These are phyloP conservation scores for Cecropterus lyciades DNA, from an alignment of 1,140 invertebrate species.

Conservation along the genomic window DNA sequence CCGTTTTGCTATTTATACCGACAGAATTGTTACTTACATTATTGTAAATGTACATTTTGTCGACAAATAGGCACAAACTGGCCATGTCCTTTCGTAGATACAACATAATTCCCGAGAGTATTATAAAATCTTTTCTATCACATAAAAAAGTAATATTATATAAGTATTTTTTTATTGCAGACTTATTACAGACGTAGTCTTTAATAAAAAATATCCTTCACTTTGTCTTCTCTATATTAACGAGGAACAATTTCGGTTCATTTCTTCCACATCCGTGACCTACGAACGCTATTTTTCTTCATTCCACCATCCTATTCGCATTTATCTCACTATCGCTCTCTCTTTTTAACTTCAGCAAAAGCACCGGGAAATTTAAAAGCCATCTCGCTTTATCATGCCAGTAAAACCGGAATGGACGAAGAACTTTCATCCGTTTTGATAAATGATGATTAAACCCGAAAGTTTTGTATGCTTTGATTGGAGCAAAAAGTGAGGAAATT, in stretches of 20 bases:
- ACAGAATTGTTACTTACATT: too few species aligned
- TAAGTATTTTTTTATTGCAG: too few species aligned
- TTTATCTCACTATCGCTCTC: conserved; percentile 33
- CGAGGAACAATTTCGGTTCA: conserved; percentile 44
- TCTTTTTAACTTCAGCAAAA: conserved; percentile 26
- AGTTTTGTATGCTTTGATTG: background rate
- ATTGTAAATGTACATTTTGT: too few species aligned
- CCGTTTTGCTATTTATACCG: too few species aligned
- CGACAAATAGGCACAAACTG: too few species aligned
- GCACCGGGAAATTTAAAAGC: conserved; percentile 21
- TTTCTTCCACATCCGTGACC: conserved; percentile 46
- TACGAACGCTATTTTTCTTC: conserved; percentile 43
- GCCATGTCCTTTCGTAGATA: too few species aligned
- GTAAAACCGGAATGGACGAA: conserved; percentile 19
- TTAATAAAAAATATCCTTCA: conserved; percentile 4
- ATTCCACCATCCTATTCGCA: conserved; percentile 32
- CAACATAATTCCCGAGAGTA: too few species aligned
- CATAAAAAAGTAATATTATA: too few species aligned
- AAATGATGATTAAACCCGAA: conserved; percentile 18
- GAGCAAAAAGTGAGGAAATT: too few species aligned
- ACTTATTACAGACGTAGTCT: too few species aligned
- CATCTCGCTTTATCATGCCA: conserved; percentile 23
- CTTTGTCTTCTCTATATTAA: conserved; percentile 26
- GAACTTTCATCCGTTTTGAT: conserved; percentile 26
- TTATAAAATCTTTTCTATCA: too few species aligned